Evolutionary conservation across 2,888 invertebrate genomes (phyloP).

Genomic region (Ceraclea dissimilis): DNA sequence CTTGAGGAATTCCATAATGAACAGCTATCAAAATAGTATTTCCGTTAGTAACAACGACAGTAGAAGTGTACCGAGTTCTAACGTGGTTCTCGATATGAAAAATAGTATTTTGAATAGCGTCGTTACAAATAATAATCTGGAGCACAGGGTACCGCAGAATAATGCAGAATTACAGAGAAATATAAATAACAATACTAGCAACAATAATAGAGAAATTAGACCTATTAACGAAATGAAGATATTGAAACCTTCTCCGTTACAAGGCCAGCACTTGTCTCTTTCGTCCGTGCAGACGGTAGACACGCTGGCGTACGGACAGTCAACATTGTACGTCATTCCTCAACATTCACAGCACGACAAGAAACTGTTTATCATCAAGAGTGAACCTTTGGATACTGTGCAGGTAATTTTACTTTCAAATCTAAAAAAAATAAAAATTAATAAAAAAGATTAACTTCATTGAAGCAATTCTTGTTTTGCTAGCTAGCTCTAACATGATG

Average conservation of each 20-base stretch:
- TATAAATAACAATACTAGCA: neutral
- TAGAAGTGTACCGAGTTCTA: conserved; percentile 23
- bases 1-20: conserved; percentile 14
- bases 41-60: conserved; percentile 8
- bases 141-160: conserved; percentile 35
- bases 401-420: conserved; percentile 32
- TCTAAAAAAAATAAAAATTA: too few relatives aligned
- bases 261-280: conserved; percentile 38
- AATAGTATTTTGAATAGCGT: conserved; percentile 36
- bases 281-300: conserved; percentile 24
- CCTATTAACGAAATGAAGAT: conserved; percentile 30
- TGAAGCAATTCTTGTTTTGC: neutral
- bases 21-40: conserved; percentile 15
- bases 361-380: conserved; percentile 59
- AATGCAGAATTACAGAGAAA: conserved; percentile 40
- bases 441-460: neutral
- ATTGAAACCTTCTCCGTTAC: conserved; percentile 42
- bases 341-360: conserved; percentile 47
- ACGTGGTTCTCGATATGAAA: conserved; percentile 30
- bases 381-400: conserved; percentile 46
- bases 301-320: conserved; percentile 18
- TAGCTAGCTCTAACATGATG: neutral
- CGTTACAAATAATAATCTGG: conserved; percentile 32
- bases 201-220: conserved; percentile 17
- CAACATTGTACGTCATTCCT: conserved; percentile 40